phyloP scores from a whole-genome alignment of 2,888 invertebrate species.

The Alentia gelatinosa region DNA sequence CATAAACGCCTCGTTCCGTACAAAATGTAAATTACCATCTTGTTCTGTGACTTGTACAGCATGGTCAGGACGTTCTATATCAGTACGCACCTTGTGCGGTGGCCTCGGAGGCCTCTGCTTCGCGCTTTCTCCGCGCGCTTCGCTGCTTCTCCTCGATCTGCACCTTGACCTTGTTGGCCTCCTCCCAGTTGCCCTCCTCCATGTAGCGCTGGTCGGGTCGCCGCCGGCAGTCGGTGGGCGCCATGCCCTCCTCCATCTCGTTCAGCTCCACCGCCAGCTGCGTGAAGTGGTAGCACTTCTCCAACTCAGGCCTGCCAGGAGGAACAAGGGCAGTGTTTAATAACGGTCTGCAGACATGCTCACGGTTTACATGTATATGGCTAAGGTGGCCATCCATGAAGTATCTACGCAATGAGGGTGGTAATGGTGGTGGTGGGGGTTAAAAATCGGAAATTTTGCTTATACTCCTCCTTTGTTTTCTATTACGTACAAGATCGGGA shows the following conservation, averaged over 20 bases:
- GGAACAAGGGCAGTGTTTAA: not conserved
- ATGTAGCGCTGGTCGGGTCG: conserved; percentile 98
- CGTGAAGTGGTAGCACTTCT: conserved; percentile 95
- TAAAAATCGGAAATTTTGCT: no score
- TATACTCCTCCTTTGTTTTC: no score
- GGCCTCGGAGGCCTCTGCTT: conserved; percentile 82
- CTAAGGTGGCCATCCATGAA: no score
- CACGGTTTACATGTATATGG: no score
- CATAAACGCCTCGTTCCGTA: no score
- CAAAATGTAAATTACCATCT: no score
- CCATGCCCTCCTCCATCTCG: conserved; percentile 94
- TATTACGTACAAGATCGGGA: no score
- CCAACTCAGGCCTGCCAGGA: conserved; percentile 84
- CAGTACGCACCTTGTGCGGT: conserved; percentile 72
- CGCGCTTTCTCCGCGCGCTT: conserved; percentile 87
- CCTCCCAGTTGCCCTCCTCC: conserved; percentile 82
- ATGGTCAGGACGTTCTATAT: no score
- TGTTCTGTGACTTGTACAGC: no score
- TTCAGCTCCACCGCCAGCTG: conserved; percentile 97
- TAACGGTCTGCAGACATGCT: no score
- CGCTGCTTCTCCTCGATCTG: conserved; percentile 97
- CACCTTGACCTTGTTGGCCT: conserved; percentile 90
- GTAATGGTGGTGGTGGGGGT: no score
- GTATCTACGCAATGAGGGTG: no score
- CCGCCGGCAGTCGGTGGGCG: conserved; percentile 95